Percentiles rank a stretch among this genome's conserved stretches.
Conservation (phyloP, 2,113 vertebrate species). For the Felis chaus region DNA sequence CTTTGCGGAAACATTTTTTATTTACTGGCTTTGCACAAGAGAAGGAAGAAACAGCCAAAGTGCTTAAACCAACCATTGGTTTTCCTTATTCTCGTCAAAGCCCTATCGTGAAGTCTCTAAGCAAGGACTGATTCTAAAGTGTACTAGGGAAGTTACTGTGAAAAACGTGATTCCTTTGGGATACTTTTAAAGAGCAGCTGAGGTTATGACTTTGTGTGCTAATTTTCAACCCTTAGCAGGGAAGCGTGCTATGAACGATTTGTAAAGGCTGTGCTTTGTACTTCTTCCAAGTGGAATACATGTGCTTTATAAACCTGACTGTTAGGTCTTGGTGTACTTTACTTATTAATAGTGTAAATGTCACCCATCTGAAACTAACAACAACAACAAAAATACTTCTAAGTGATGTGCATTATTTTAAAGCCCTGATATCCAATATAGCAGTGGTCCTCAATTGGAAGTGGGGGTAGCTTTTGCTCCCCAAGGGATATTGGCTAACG, state of each 20-base stretch:
- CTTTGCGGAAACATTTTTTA: conserved; percentile 47
- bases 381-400: neutral
- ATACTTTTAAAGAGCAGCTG: neutral
- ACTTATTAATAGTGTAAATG: neutral
- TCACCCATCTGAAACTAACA: neutral
- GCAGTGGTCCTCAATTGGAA: neutral
- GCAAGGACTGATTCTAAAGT: neutral
- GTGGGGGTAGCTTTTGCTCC: neutral
- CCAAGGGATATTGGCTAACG: neutral
- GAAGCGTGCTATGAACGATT: neutral
- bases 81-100: neutral
- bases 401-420: neutral
- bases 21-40: neutral
- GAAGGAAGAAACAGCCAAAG: neutral
- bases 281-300: neutral
- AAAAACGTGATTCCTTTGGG: conserved; percentile 20
- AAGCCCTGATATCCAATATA: neutral
- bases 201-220: neutral
- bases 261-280: neutral
- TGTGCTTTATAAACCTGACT: neutral
- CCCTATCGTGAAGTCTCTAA: neutral
- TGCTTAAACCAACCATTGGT: neutral
- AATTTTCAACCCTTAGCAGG: conserved; percentile 20
- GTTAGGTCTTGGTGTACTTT: neutral
- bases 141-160: neutral